Evolutionary conservation across 1,140 invertebrate species (phyloP).

Genomic region (Medauroidea extradentata): DNA sequence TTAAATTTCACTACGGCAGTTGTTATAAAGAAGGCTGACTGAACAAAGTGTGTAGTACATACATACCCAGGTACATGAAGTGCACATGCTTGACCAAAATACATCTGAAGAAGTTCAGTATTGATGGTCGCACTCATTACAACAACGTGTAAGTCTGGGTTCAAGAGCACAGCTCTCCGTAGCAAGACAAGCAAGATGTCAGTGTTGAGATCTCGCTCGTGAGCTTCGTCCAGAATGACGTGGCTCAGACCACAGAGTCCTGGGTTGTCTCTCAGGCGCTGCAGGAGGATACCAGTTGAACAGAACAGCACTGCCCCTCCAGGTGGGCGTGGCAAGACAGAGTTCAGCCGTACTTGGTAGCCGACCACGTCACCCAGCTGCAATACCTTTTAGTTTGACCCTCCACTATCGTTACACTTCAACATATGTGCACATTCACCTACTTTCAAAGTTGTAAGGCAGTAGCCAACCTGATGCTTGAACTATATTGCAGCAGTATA

Average conservation of each 20-base stretch:
- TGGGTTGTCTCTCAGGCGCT: conserved; percentile 56
- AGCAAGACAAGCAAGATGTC: conserved; percentile 57
- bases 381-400: not conserved
- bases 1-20: too few relatives aligned
- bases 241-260: conserved; percentile 53
- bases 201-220: conserved; percentile 63
- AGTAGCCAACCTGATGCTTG: too few relatives aligned
- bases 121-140: conserved; percentile 88
- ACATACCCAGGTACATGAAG: conserved; percentile 47
- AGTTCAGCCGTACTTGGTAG: conserved; percentile 61
- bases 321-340: conserved; percentile 11
- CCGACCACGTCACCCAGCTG: conserved; percentile 54
- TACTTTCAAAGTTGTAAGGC: too few relatives aligned
- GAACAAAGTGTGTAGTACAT: too few relatives aligned
- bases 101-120: conserved; percentile 63
- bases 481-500: too few relatives aligned
- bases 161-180: conserved; percentile 44
- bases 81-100: conserved; percentile 54
- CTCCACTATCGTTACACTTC: too few relatives aligned
- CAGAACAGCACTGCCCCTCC: conserved; percentile 58
- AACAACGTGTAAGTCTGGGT: conserved; percentile 59
- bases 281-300: conserved; percentile 73
- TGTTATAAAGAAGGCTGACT: too few relatives aligned
- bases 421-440: too few relatives aligned
- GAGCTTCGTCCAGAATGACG: conserved; percentile 73